A percentile compares a stretch with the other conserved stretches of the same genome.
phyloP scores from a whole-genome alignment of 2,797 vertebrate genomes.

The Bovichtus diacanthus region DNA sequence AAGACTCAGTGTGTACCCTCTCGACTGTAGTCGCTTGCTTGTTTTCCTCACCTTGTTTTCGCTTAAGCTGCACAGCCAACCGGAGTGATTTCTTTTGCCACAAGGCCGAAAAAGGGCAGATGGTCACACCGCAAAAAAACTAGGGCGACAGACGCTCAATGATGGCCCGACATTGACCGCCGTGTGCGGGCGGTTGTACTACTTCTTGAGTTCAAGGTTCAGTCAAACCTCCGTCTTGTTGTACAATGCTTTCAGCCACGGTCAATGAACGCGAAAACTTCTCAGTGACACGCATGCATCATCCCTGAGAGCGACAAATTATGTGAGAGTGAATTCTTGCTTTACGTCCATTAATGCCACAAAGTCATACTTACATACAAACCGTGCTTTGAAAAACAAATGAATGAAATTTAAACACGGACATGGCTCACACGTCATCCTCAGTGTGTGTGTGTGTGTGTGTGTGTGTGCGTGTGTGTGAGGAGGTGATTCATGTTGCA shows the following conservation, averaged over 20 bases:
- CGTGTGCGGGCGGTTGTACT: too few relatives aligned
- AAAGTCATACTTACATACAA: constrained; percentile 2
- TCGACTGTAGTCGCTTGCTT: too few relatives aligned
- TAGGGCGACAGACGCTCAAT: too few relatives aligned
- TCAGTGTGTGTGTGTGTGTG: constrained; percentile 5
- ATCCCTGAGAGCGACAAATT: background rate
- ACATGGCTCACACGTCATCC: constrained; percentile 16
- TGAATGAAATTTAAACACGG: constrained; percentile 17
- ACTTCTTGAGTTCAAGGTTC: too few relatives aligned
- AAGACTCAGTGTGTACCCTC: too few relatives aligned
- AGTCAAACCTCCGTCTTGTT: background rate
- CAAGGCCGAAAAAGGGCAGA: too few relatives aligned
- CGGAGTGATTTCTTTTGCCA: too few relatives aligned
- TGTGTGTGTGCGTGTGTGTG: background rate
- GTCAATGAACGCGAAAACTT: background rate
- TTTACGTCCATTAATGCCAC: constrained; percentile 7
- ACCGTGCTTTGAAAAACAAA: constrained; percentile 7
- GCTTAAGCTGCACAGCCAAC: too few relatives aligned
- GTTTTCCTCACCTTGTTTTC: too few relatives aligned
- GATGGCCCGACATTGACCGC: too few relatives aligned
- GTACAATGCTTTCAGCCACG: background rate
- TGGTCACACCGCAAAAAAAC: too few relatives aligned
- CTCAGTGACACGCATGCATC: background rate
- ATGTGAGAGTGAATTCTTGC: background rate
- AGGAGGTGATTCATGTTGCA: constrained; percentile 1